Evolutionary conservation across 2,797 vertebrate species (phyloP).

Genomic region (Neopelma chrysocephalum): DNA sequence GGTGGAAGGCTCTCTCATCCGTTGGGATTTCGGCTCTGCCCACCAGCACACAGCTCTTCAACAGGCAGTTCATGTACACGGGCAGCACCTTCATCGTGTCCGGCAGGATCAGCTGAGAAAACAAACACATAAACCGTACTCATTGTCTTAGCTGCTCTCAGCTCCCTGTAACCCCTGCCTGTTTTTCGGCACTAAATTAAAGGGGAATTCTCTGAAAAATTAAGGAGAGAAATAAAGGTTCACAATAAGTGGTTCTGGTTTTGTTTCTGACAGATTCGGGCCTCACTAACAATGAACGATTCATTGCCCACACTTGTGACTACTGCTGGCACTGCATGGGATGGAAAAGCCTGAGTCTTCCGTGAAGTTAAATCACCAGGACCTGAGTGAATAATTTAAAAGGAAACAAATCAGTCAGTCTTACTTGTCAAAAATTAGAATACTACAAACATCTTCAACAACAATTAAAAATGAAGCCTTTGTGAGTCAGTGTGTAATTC

Average conservation of each 20-base stretch:
- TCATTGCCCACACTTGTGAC: not conserved
- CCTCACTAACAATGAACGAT: not conserved
- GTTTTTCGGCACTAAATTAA: not conserved
- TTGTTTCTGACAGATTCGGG: not conserved
- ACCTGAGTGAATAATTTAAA: not conserved
- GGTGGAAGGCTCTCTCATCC: constrained; percentile 86
- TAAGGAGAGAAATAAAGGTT: not conserved
- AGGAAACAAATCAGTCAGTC: not conserved
- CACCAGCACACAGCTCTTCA: constrained; percentile 87
- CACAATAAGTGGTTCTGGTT: not conserved
- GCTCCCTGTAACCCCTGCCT: not conserved
- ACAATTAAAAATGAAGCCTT: not conserved
- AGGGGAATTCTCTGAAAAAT: not conserved
- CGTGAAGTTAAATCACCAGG: not conserved
- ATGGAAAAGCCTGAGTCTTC: not conserved
- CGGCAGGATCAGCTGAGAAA: constrained; percentile 88
- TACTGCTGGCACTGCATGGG: not conserved
- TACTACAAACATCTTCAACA: not conserved
- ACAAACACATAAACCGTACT: not conserved
- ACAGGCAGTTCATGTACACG: constrained; percentile 91
- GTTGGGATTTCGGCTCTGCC: constrained; percentile 85
- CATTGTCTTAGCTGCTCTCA: rapidly evolving
- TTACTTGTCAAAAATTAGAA: not conserved
- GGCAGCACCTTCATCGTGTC: constrained; percentile 96
- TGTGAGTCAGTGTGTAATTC: not conserved